These are phyloP conservation scores for Clitarchus hookeri DNA, from an alignment of 2,888 invertebrate genomes.

Conservation along the genomic window DNA sequence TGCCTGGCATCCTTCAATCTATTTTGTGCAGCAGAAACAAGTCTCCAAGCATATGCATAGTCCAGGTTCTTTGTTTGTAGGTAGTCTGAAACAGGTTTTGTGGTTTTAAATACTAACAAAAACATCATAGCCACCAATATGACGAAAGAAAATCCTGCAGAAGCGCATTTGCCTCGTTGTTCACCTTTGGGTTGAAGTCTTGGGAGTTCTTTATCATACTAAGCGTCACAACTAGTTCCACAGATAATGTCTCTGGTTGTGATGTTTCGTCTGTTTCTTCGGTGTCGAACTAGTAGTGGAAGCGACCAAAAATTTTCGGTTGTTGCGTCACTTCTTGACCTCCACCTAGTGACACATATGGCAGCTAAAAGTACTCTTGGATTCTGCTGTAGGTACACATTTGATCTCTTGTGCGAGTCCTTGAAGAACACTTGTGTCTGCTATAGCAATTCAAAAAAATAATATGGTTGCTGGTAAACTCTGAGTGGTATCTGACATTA, in stretches of 20 bases:
- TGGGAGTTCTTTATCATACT: not conserved
- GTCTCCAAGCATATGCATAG: not conserved
- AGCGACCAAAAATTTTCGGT: constrained; percentile 2
- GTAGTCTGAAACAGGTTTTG: not conserved
- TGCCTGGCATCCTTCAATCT: no score
- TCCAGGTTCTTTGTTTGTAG: not conserved
- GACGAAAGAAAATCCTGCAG: not conserved
- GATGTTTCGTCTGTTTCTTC: not conserved
- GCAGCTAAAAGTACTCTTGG: no score
- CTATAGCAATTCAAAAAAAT: no score
- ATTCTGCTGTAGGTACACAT: no score
- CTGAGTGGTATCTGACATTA: no score
- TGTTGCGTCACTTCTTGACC: not conserved
- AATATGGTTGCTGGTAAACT: no score
- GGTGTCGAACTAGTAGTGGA: not conserved
- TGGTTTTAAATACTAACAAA: not conserved
- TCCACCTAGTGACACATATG: no score
- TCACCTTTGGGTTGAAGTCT: not conserved
- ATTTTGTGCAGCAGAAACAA: no score
- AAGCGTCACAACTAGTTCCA: constrained; percentile 11
- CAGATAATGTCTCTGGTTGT: not conserved
- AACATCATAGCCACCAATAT: not conserved
- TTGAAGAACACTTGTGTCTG: no score
- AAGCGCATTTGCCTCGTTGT: not conserved
- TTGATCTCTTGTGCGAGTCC: no score